phyloP scores from a whole-genome alignment of 2,113 vertebrate species.

The Podocnemis expansa region DNA sequence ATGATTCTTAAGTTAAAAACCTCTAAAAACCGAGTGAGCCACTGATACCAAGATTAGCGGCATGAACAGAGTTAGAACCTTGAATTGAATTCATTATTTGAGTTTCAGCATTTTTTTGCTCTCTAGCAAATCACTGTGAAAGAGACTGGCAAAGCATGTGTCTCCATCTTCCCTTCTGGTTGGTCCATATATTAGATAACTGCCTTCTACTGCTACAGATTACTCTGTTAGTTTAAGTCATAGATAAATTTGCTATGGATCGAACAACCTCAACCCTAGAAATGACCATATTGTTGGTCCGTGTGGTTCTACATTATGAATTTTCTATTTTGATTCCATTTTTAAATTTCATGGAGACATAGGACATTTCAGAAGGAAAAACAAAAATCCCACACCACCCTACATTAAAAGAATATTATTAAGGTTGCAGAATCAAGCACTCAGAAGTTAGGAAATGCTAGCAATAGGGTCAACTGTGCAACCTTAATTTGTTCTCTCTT shows the following conservation, averaged over 20 bases:
- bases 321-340: background rate
- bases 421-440: background rate
- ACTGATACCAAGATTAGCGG: background rate
- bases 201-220: rapidly evolving
- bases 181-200: background rate
- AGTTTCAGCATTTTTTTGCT: background rate
- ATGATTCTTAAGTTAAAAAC: background rate
- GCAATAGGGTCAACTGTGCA: background rate
- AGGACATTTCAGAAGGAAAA: too few species aligned
- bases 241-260: background rate
- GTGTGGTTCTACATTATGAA: background rate
- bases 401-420: background rate
- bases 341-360: background rate
- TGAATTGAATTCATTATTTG: background rate
- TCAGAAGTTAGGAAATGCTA: background rate
- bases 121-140: background rate
- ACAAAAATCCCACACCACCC: background rate
- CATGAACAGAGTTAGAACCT: background rate
- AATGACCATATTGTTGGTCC: too few species aligned
- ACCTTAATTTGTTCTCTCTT: background rate
- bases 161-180: background rate
- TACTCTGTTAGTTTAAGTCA: too few species aligned
- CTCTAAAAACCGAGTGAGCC: background rate
- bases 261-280: background rate
- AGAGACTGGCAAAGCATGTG: background rate